These are phyloP conservation scores for Sebastes oblongus DNA, from an alignment of 2,797 vertebrate genomes.

Conservation along the genomic window DNA sequence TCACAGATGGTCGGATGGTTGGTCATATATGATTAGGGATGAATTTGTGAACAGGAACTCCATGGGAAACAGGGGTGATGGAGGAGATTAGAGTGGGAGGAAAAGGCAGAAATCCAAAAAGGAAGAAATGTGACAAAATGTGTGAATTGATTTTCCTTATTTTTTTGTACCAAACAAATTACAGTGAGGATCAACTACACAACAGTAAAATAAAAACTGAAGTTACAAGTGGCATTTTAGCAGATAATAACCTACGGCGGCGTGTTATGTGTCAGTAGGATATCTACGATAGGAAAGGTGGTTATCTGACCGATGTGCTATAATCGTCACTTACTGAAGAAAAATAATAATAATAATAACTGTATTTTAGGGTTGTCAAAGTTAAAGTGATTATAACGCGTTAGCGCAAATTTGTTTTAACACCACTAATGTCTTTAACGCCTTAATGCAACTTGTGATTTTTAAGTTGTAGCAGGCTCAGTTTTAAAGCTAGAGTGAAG, in stretches of 20 bases:
- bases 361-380: neutral
- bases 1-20: neutral
- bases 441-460: no score
- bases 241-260: neutral
- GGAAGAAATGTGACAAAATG: neutral
- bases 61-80: neutral
- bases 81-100: no score
- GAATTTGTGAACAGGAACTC: neutral
- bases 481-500: no score
- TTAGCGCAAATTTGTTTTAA: no score
- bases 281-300: neutral
- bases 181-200: neutral
- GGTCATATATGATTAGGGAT: neutral
- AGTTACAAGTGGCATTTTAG: neutral
- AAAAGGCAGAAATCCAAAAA: neutral
- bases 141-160: neutral
- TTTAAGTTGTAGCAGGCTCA: no score
- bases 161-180: neutral
- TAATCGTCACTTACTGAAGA: no score
- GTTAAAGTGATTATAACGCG: no score
- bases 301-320: neutral
- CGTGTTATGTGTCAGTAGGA: neutral
- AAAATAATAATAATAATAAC: neutral
- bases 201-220: neutral
- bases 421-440: no score